Evolutionary conservation across 2,888 invertebrate genomes (phyloP).

Genomic region (Caenorhabditis parvicauda): DNA sequence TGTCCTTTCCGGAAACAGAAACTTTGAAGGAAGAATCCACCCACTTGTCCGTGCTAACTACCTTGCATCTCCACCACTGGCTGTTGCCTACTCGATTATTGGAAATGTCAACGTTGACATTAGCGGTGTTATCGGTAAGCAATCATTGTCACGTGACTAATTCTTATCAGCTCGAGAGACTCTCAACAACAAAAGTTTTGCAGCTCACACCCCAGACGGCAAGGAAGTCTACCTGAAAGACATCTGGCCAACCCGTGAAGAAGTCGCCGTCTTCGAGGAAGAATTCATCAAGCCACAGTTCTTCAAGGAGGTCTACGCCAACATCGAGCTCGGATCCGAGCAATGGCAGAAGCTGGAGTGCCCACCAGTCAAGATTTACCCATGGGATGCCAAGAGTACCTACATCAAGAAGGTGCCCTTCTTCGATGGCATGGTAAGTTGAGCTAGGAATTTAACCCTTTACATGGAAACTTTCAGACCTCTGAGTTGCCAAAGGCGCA

Average conservation of each 20-base stretch:
- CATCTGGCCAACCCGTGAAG: conserved; percentile 88
- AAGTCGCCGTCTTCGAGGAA: conserved; percentile 80
- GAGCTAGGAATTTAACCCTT: neutral
- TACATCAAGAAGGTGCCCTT: conserved; percentile 96
- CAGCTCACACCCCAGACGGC: conserved; percentile 36
- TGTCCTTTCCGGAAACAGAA: conserved; percentile 92
- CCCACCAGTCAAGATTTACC: conserved; percentile 78
- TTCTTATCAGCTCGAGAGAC: too few species aligned
- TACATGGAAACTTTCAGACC: conserved; percentile 13
- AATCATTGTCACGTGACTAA: neutral
- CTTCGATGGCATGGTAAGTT: conserved; percentile 78
- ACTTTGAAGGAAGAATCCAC: conserved; percentile 96
- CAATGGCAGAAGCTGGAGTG: conserved; percentile 82
- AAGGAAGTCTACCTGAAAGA: conserved; percentile 74
- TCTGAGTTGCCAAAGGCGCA: conserved; percentile 64
- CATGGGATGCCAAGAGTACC: conserved; percentile 85
- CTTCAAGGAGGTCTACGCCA: conserved; percentile 72
- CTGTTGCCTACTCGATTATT: conserved; percentile 94
- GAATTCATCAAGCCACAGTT: conserved; percentile 88
- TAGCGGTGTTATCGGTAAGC: conserved; percentile 66
- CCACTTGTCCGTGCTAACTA: conserved; percentile 92
- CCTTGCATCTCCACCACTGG: conserved; percentile 90
- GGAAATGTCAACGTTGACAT: conserved; percentile 93
- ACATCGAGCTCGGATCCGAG: conserved; percentile 74
- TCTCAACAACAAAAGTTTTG: neutral